phyloP scores from a whole-genome alignment of 2,113 vertebrate genomes.

The Malurus melanocephalus region DNA sequence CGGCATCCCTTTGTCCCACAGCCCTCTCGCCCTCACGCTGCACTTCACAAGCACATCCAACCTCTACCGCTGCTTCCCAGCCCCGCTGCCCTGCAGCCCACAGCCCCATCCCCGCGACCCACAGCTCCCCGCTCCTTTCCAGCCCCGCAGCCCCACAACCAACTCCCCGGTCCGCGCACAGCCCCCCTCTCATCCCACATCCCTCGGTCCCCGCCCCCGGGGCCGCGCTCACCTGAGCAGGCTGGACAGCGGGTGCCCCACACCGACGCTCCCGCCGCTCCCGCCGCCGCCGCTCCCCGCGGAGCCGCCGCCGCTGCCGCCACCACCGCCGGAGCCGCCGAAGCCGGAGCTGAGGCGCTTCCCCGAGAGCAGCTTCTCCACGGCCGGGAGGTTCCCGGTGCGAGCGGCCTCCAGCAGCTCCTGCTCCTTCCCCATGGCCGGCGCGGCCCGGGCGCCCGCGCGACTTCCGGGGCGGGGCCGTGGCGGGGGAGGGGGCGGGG shows the following conservation, averaged over 20 bases:
- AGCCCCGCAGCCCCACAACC: not conserved
- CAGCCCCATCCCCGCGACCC: not conserved
- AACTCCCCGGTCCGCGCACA: not conserved
- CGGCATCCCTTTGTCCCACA: not conserved
- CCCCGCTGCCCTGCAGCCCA: not conserved
- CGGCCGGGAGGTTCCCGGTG: slow-evolving; percentile 90
- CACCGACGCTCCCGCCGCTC: slow-evolving; percentile 49
- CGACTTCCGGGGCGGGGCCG: slow-evolving; percentile 15
- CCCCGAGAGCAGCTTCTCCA: slow-evolving; percentile 92
- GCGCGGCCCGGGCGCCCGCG: slow-evolving; percentile 29
- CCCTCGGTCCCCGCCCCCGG: not conserved
- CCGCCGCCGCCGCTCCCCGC: slow-evolving; percentile 70
- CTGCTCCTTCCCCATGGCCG: slow-evolving; percentile 94
- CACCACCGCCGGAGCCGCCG: slow-evolving; percentile 7
- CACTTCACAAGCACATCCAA: rapidly evolving
- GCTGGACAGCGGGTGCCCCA: slow-evolving; percentile 86
- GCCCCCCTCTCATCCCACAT: rapidly evolving
- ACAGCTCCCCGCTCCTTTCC: not conserved
- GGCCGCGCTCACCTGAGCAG: slow-evolving; percentile 83
- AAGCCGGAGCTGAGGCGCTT: slow-evolving; percentile 84
- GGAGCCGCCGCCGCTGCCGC: slow-evolving; percentile 63
- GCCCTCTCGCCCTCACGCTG: not conserved
- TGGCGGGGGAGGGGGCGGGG: rapidly evolving
- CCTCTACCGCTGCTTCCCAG: not conserved
- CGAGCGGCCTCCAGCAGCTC: slow-evolving; percentile 95